A percentile compares a stretch with the other conserved stretches of the same genome.
Conservation (phyloP, 2,113 vertebrate genomes). For the Thamnophis sirtalis region DNA sequence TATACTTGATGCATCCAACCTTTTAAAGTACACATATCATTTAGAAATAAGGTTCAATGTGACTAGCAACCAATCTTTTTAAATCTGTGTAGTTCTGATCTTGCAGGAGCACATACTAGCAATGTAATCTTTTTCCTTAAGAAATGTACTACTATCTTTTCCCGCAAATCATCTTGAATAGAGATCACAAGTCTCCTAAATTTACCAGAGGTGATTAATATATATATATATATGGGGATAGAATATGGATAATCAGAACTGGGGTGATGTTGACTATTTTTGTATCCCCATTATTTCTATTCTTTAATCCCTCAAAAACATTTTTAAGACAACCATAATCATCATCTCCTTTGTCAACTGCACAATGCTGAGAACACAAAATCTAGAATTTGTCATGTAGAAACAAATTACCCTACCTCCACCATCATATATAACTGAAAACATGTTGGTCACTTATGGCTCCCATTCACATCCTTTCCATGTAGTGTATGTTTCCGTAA, state of each 20-base stretch:
- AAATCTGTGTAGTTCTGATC: constrained; percentile 53
- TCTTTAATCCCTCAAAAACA: neutral
- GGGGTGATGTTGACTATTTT: neutral
- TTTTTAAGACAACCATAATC: neutral
- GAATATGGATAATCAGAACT: neutral
- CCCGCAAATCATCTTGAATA: neutral
- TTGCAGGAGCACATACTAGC: constrained; percentile 1
- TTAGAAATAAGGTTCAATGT: constrained; percentile 41
- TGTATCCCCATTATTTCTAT: neutral
- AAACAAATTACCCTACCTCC: neutral
- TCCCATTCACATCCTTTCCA: neutral
- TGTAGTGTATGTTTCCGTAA: neutral
- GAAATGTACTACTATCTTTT: constrained; percentile 20
- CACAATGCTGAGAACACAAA: neutral
- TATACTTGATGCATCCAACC: constrained; percentile 57
- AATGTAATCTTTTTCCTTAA: constrained; percentile 17
- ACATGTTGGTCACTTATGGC: neutral
- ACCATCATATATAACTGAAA: neutral
- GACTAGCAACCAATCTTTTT: constrained; percentile 64
- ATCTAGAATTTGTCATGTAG: neutral
- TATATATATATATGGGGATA: neutral
- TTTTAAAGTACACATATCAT: constrained; percentile 54
- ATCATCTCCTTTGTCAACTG: neutral
- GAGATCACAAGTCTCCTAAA: neutral
- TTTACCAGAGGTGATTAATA: neutral